These are phyloP conservation scores for Drymodes brunneopygia DNA, from an alignment of 2,113 vertebrate species.

Conservation along the genomic window DNA sequence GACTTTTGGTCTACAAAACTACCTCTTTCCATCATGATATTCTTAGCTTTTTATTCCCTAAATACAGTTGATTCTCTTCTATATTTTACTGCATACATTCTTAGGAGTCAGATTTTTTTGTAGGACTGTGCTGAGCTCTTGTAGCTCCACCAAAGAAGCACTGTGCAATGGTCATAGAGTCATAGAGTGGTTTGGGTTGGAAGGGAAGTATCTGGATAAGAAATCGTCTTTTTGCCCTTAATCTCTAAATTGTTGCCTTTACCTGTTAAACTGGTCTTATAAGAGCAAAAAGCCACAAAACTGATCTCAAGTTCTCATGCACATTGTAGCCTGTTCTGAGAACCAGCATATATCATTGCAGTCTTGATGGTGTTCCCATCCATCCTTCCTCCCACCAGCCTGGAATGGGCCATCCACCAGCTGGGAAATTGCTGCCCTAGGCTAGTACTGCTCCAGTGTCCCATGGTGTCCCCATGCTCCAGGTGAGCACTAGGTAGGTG, in stretches of 20 bases:
- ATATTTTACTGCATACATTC: neutral
- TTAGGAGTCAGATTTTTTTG: neutral
- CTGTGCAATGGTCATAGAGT: fast-evolving
- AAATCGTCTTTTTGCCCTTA: neutral
- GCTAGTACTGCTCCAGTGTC: neutral
- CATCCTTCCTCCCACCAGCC: neutral
- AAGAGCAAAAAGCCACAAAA: neutral
- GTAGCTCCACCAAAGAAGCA: neutral
- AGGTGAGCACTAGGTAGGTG: neutral
- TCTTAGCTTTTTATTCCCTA: neutral
- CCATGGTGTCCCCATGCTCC: neutral
- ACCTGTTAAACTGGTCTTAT: neutral
- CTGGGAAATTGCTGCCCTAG: neutral
- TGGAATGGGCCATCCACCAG: neutral
- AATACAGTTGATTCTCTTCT: neutral
- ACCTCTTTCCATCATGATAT: neutral
- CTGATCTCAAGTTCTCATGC: neutral
- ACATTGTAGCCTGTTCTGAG: neutral
- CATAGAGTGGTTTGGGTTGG: neutral
- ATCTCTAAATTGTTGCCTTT: neutral
- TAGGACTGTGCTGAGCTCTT: neutral
- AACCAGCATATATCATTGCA: neutral
- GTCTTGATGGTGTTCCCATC: neutral
- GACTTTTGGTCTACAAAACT: neutral
- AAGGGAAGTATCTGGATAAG: neutral